Percentiles rank a stretch among this genome's conserved stretches.
phyloP scores from a whole-genome alignment of 2,797 vertebrate genomes.

The Semotilus atromaculatus region DNA sequence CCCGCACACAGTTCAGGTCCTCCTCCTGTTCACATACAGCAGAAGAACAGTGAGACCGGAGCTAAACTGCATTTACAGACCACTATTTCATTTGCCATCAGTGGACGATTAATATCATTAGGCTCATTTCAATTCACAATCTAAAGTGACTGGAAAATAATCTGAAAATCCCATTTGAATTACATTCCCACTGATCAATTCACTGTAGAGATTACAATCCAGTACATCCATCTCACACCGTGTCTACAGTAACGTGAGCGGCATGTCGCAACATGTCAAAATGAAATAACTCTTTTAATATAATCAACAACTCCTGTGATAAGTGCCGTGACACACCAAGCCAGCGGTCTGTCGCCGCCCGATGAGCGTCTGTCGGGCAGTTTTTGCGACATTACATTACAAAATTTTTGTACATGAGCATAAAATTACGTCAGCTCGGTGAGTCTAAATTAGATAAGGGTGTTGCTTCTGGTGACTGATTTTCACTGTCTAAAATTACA shows the following conservation, averaged over 20 bases:
- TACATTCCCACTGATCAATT: background rate
- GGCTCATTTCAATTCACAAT: background rate
- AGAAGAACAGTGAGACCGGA: background rate
- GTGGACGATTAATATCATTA: background rate
- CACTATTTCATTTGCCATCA: background rate
- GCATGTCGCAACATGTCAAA: background rate
- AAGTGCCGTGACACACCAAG: background rate
- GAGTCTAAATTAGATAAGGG: background rate
- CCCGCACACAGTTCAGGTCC: slow-evolving; percentile 94
- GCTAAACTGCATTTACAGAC: background rate
- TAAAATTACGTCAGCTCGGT: too few relatives aligned
- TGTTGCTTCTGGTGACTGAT: background rate
- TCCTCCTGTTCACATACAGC: slow-evolving; percentile 83
- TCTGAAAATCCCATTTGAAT: background rate
- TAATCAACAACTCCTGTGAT: background rate
- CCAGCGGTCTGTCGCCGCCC: background rate
- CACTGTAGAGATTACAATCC: background rate
- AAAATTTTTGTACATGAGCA: too few relatives aligned
- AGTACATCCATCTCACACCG: background rate
- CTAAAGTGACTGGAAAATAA: background rate
- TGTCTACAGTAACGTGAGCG: background rate
- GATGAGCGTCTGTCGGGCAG: background rate
- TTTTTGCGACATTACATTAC: background rate
- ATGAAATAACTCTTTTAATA: background rate
- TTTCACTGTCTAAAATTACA: background rate